Percentiles rank a stretch among this genome's conserved stretches.
Evolutionary conservation across 2,888 invertebrate genomes (phyloP).

Genomic region (Pseudeuparius sepicola): DNA sequence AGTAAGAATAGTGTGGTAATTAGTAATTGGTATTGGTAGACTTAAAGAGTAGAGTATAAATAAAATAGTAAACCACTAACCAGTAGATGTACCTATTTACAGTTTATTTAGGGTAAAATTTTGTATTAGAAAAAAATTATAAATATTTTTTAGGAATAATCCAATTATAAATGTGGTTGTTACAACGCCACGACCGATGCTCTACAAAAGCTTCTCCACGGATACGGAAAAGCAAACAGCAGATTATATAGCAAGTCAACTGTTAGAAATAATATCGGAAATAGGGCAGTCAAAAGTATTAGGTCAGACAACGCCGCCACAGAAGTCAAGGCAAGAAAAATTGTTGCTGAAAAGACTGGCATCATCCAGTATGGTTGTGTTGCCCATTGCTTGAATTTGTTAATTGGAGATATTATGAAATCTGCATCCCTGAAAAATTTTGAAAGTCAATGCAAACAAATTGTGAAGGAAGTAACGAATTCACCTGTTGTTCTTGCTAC

Average conservation of each 20-base stretch:
- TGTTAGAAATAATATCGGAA: too few species aligned
- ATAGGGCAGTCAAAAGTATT: conserved; percentile 2
- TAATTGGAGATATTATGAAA: conserved; percentile 13
- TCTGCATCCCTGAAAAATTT: conserved; percentile 5
- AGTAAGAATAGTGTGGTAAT: too few species aligned
- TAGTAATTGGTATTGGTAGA: too few species aligned
- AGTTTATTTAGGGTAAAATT: too few species aligned
- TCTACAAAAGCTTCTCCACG: conserved; percentile 6
- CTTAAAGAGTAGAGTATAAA: too few species aligned
- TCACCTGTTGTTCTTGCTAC: conserved; percentile 5
- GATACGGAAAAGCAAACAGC: conserved; percentile 4
- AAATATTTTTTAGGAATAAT: conserved; percentile 8
- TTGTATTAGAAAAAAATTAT: too few species aligned
- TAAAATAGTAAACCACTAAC: too few species aligned
- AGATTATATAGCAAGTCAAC: conserved; percentile 1
- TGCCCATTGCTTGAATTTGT: conserved; percentile 10
- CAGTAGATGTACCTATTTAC: too few species aligned
- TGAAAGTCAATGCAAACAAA: conserved; percentile 5
- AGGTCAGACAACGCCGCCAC: conserved; percentile 9
- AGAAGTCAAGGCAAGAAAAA: conserved; percentile 12
- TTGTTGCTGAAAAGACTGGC: conserved; percentile 9
- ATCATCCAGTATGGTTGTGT: conserved; percentile 11
- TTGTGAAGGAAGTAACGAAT: conserved; percentile 12
- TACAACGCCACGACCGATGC: conserved; percentile 6
- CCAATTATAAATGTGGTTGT: conserved; percentile 6